Evolutionary conservation across 2,113 vertebrate species (phyloP), one percentile per base, ranked within the genome.

Genomic region (Machaerirhynchus nigripectus): DNA sequence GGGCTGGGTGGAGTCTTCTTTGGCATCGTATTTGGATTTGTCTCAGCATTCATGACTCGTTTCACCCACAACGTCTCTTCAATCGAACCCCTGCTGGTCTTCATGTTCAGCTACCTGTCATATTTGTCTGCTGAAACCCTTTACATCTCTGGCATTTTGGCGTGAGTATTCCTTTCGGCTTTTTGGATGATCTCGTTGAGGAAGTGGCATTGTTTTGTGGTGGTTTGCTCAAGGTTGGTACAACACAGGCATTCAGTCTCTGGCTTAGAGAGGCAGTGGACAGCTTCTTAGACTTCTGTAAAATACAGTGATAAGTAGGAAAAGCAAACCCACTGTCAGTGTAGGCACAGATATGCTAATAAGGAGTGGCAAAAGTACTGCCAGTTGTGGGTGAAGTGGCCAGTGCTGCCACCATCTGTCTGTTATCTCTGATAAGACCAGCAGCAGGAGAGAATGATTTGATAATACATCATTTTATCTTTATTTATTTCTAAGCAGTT

Each of bases 61-160:
- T 99, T 99, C 97, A 99, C 99, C 50, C 98, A 97, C 95, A 99
- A 98, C 10, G 97, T 99, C 86, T 97, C 98, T 59, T 98, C 99
- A 13, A 99, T 99, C 0, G 99, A 99, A 65, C 99, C 99, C 0
- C 98, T 99, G 94, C 98, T 99, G 80, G 98, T 99, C 95, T 99
- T 99, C 98, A 98, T 99, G 99, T 99, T 98, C 98, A 99, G 99
- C 96, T 99, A 99, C 94, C 95, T 99, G 96, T 99, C 99, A 19
- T 99, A 99, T 91, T 94, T 99, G 87, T 98, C 98, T 9, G 99
- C 99, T 1, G 99, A 99, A 97, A 98, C 99, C 5, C 98, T 99
- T 40, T 98, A 98, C 81, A 97, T 99, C 87, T 99, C 99, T 0
- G 99, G 99, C 92, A 99, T 99, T 97, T 98, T 99, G 98, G 99